Percentiles rank a stretch among this genome's conserved stretches.
phyloP scores from a whole-genome alignment of 2,888 invertebrate species.

The Epinotia bilunana region DNA sequence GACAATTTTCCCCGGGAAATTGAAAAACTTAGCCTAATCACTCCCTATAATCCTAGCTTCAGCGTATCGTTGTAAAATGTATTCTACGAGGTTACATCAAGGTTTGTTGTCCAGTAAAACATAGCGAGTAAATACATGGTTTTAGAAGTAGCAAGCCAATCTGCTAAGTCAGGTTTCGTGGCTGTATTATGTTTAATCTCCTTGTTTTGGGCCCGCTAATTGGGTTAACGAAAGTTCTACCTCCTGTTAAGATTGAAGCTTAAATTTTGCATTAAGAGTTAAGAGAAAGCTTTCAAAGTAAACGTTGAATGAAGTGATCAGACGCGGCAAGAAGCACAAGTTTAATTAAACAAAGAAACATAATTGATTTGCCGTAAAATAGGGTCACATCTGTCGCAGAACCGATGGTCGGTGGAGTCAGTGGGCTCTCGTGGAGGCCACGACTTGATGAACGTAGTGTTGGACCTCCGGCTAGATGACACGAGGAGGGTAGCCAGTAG shows the following conservation, averaged over 20 bases:
- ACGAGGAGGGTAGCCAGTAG: too few relatives aligned
- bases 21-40: conserved; percentile 31
- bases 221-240: background rate
- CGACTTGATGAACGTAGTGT: too few relatives aligned
- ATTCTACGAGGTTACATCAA: background rate
- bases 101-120: background rate
- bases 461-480: too few relatives aligned
- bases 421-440: too few relatives aligned
- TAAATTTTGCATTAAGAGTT: background rate
- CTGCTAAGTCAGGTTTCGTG: background rate
- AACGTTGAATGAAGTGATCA: too few relatives aligned
- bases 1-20: conserved; percentile 29
- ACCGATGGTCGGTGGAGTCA: too few relatives aligned
- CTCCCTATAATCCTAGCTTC: background rate
- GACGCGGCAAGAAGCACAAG: too few relatives aligned
- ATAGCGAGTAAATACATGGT: background rate
- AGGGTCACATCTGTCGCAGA: too few relatives aligned
- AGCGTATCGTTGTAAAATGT: background rate
- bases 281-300: too few relatives aligned
- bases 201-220: background rate
- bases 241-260: background rate
- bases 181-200: conserved; percentile 13
- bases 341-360: too few relatives aligned
- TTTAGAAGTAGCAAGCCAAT: background rate
- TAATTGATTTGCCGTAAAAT: too few relatives aligned